Conservation (phyloP, 2,888 invertebrate species). For the Stomorhina lunata region DNA sequence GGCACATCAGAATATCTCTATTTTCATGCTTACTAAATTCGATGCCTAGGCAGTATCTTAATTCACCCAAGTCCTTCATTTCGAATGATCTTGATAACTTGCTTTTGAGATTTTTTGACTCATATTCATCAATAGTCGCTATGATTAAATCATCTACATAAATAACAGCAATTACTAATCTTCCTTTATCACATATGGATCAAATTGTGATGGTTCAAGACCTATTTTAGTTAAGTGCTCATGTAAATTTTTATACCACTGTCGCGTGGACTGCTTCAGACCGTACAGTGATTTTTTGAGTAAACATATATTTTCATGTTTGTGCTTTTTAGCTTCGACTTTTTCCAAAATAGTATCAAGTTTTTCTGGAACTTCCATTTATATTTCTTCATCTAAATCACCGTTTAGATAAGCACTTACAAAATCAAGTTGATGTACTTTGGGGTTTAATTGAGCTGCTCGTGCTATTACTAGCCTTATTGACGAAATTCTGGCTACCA, state of each 20-base stretch:
- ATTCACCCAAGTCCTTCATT: too few species aligned
- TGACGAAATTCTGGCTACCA: slow-evolving; percentile 57
- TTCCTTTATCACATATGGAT: background rate
- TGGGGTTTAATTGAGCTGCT: background rate
- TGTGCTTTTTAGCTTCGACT: background rate
- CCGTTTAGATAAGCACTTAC: background rate
- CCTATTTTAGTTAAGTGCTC: background rate
- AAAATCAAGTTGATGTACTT: background rate
- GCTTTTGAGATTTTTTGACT: too few species aligned
- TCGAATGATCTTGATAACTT: too few species aligned
- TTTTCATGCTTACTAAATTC: too few species aligned
- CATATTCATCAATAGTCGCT: too few species aligned
- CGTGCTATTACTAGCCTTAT: background rate
- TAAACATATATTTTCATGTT: background rate
- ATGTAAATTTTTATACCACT: background rate
- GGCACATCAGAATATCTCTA: too few species aligned
- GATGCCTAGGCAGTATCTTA: too few species aligned
- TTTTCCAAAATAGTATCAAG: background rate
- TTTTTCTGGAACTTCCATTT: background rate
- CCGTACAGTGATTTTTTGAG: background rate
- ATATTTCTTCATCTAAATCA: background rate
- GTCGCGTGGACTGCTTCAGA: background rate
- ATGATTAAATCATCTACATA: background rate
- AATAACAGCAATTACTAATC: background rate
- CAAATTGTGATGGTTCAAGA: background rate